phyloP scores from a whole-genome alignment of 2,113 vertebrate genomes.

The Tetraodon nigroviridis region DNA sequence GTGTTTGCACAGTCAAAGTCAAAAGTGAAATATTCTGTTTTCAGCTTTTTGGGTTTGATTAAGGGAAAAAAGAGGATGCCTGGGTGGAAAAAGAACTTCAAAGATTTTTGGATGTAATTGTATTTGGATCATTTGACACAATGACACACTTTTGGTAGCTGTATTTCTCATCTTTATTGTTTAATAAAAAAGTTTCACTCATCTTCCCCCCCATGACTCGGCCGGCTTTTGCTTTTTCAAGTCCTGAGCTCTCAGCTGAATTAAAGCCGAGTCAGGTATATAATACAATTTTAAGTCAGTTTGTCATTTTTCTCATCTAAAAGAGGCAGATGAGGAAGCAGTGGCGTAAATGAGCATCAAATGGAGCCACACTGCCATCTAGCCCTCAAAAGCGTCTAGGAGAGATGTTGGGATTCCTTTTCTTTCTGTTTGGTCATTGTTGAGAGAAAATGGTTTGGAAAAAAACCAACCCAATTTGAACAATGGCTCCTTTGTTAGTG shows the following conservation, averaged over 20 bases:
- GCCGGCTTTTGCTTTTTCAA: constrained; percentile 11
- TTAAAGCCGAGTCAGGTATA: constrained; percentile 13
- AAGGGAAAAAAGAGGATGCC: constrained; percentile 4
- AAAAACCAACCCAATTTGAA: constrained; percentile 22
- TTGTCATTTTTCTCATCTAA: constrained; percentile 2
- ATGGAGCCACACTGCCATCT: constrained; percentile 54
- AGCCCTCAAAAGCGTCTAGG: constrained; percentile 30
- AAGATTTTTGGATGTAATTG: not conserved
- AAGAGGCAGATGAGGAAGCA: not conserved
- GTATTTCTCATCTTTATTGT: not conserved
- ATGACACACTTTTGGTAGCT: no score
- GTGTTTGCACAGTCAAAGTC: constrained; percentile 9
- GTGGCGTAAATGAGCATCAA: not conserved
- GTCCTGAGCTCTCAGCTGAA: constrained; percentile 20
- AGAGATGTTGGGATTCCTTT: constrained; percentile 31
- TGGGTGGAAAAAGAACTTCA: not conserved
- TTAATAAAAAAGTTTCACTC: constrained; percentile 7
- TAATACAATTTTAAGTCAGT: constrained; percentile 19
- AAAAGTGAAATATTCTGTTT: constrained; percentile 1
- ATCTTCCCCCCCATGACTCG: constrained; percentile 35
- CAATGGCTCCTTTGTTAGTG: constrained; percentile 45
- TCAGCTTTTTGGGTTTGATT: constrained; percentile 5
- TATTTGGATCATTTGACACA: not conserved
- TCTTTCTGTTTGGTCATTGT: constrained; percentile 48
- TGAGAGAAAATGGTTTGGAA: constrained; percentile 47